phyloP scores from a whole-genome alignment of 2,113 vertebrate species.

The Oncorhynchus keta region DNA sequence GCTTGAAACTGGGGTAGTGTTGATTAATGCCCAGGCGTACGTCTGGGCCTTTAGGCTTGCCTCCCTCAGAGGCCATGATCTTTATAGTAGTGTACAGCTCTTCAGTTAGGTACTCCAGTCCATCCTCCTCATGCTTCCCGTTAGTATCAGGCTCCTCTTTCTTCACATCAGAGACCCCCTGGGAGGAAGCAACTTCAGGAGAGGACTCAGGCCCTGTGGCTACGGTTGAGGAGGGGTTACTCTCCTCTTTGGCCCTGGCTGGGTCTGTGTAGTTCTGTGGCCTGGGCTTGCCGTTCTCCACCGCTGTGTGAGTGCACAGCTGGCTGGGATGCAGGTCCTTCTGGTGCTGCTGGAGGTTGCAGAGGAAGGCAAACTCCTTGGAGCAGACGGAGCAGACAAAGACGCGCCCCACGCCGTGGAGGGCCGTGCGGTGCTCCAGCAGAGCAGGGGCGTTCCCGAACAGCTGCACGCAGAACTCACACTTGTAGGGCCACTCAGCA shows the following conservation, averaged over 20 bases:
- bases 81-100: constrained; percentile 99
- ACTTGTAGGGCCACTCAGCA: constrained; percentile 94
- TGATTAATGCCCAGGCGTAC: constrained; percentile 96
- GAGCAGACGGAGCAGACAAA: constrained; percentile 92
- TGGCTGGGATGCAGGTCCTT: constrained; percentile 90
- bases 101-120: constrained; percentile 88
- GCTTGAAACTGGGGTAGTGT: constrained; percentile 97
- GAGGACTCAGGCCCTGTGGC: constrained; percentile 40
- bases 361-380: constrained; percentile 97
- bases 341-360: constrained; percentile 97
- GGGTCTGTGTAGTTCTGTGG: constrained; percentile 96
- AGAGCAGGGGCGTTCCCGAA: constrained; percentile 82
- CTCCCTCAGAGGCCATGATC: constrained; percentile 95
- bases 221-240: constrained; percentile 46
- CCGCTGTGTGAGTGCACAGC: constrained; percentile 83
- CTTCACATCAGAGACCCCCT: constrained; percentile 21
- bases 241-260: constrained; percentile 68
- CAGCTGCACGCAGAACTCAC: constrained; percentile 97
- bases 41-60: constrained; percentile 90
- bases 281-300: constrained; percentile 91
- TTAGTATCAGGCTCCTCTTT: constrained; percentile 57
- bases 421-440: constrained; percentile 87
- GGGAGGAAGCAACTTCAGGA: constrained; percentile 39
- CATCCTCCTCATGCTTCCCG: constrained; percentile 68
- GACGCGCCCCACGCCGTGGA: constrained; percentile 93